Evolutionary conservation across 92 coral and sea anemone species (phyloP).

Genomic region (Parazoanthus atlanticus): DNA sequence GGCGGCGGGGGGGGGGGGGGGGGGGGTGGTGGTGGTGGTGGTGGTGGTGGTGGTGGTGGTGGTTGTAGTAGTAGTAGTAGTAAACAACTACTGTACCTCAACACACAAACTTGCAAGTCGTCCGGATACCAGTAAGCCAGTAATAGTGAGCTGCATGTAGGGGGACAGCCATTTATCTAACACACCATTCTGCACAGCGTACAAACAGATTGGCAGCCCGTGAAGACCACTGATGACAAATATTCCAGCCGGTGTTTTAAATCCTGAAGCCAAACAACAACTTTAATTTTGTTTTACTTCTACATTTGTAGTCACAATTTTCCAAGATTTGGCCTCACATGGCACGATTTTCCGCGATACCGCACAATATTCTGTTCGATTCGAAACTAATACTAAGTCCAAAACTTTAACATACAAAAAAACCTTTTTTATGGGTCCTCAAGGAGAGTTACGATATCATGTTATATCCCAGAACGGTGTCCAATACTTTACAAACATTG

Average conservation of each 20-base stretch:
- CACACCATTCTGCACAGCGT: conserved; percentile 56
- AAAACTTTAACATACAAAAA: not conserved
- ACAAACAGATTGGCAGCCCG: conserved; percentile 83
- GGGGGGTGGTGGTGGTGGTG: not conserved
- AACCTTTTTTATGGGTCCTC: too few relatives aligned
- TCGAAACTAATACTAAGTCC: not conserved
- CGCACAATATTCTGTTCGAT: not conserved
- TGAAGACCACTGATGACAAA: conserved; percentile 83
- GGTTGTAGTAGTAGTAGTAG: conserved; percentile 15
- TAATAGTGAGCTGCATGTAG: conserved; percentile 56
- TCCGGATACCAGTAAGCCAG: conserved; percentile 66
- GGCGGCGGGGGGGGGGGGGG: too few relatives aligned
- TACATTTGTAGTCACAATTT: not conserved
- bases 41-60: not conserved
- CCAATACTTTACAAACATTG: not conserved
- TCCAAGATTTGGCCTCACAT: not conserved
- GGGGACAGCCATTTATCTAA: conserved; percentile 47
- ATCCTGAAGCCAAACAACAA: conserved; percentile 52
- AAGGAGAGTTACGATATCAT: not conserved
- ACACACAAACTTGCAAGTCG: conserved; percentile 74
- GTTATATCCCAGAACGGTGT: not conserved
- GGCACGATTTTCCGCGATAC: not conserved
- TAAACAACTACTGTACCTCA: conserved; percentile 27
- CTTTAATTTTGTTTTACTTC: not conserved
- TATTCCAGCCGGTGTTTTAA: conserved; percentile 79